A percentile compares a stretch with the other conserved stretches of the same genome.
Evolutionary conservation across 2,113 vertebrate species (phyloP).

Genomic region (Caranx ignobilis): DNA sequence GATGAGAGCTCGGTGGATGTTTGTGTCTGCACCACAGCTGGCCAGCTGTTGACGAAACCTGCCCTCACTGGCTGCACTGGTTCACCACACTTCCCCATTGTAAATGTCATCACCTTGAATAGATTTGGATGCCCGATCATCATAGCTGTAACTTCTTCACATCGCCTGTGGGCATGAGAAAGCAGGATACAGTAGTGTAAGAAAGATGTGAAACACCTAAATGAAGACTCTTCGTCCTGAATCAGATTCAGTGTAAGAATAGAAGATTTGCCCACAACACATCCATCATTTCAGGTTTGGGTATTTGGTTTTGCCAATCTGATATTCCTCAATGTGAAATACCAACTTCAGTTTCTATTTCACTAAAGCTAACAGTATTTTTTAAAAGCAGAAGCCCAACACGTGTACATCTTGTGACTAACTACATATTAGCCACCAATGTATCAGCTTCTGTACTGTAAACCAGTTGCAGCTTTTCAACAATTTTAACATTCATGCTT

Average conservation of each 20-base stretch:
- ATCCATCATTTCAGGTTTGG: too few relatives aligned
- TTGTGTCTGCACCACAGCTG: conserved; percentile 10
- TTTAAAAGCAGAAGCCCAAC: neutral
- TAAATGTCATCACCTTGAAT: conserved; percentile 24
- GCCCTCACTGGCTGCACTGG: neutral
- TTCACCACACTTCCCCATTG: neutral
- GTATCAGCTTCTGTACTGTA: too few relatives aligned
- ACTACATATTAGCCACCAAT: neutral
- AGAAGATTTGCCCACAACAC: neutral
- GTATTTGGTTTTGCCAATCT: too few relatives aligned
- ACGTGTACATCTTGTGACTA: neutral
- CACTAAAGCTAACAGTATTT: neutral
- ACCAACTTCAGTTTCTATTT: neutral
- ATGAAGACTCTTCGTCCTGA: neutral
- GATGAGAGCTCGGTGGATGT: conserved; percentile 2
- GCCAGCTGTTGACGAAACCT: conserved; percentile 9
- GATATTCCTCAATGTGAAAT: neutral
- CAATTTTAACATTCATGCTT: neutral
- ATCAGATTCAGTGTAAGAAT: neutral
- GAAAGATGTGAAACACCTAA: conserved; percentile 4
- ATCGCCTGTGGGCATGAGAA: conserved; percentile 23
- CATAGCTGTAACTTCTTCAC: conserved; percentile 34
- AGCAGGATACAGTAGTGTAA: neutral
- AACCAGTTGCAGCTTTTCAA: too few relatives aligned
- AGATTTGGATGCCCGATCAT: conserved; percentile 24